Evolutionary conservation across 2,113 vertebrate species (phyloP).

Genomic region (Neolamprologus devosi): DNA sequence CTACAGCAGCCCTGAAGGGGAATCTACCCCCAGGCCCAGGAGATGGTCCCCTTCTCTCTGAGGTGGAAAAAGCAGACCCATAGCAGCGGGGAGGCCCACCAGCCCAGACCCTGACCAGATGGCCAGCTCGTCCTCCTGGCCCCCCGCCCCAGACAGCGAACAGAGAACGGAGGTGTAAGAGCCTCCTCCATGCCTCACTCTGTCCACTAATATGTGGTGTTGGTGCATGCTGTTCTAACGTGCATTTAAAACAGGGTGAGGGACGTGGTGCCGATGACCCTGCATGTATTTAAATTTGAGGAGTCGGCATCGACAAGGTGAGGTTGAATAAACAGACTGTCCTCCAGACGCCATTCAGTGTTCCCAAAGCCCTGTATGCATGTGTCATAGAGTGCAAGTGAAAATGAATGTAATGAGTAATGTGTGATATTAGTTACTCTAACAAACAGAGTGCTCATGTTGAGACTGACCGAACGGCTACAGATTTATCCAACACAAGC

Average conservation of each 20-base stretch:
- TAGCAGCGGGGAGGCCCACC: neutral
- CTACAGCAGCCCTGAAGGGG: neutral
- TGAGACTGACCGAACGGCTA: neutral
- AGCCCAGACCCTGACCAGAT: neutral
- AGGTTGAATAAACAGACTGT: too few relatives aligned
- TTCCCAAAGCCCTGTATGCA: neutral
- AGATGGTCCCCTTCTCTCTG: neutral
- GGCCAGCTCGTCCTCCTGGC: neutral
- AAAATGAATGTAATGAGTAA: neutral
- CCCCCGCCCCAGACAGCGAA: neutral
- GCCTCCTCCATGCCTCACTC: too few relatives aligned
- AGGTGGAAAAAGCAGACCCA: neutral
- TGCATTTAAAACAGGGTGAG: too few relatives aligned
- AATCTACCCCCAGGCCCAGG: neutral
- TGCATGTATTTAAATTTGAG: too few relatives aligned
- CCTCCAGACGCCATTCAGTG: neutral
- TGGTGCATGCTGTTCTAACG: too few relatives aligned
- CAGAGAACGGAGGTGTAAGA: neutral
- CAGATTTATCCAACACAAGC: neutral
- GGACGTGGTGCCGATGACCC: too few relatives aligned
- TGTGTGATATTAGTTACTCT: neutral
- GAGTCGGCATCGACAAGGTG: too few relatives aligned
- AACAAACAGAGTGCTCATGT: neutral
- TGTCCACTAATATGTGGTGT: too few relatives aligned
- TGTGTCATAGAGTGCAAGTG: neutral